Conservation (phyloP, 2,797 vertebrate species). For the Microctenopoma lineatum region DNA sequence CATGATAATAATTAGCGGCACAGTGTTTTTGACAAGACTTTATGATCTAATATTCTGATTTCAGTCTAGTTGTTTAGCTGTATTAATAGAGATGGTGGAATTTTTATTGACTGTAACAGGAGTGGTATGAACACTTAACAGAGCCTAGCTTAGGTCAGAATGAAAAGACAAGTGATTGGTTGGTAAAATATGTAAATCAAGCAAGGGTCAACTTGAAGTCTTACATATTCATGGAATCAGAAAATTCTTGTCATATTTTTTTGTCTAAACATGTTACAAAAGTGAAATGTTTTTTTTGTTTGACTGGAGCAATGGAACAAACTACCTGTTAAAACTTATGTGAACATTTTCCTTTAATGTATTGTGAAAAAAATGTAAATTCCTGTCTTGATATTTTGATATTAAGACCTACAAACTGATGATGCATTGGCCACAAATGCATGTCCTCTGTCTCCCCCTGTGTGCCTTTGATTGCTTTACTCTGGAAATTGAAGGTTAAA, state of each 20-base stretch:
- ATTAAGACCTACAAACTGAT: background rate
- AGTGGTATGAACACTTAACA: background rate
- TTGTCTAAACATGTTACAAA: background rate
- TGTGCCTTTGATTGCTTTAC: conserved; percentile 16
- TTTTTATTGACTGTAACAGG: conserved; percentile 3
- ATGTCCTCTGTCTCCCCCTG: conserved; percentile 43
- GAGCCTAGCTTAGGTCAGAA: background rate
- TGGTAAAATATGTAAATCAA: conserved; percentile 7
- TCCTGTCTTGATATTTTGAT: too few relatives aligned
- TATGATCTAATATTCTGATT: conserved; percentile 34
- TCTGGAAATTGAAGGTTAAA: background rate
- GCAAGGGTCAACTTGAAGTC: background rate
- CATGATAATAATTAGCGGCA: conserved; percentile 21
- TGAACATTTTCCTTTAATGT: too few relatives aligned
- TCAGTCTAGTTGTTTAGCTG: conserved; percentile 3
- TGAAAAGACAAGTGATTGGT: background rate
- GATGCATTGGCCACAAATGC: background rate
- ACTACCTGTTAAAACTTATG: too few relatives aligned
- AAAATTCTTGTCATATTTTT: conserved; percentile 2
- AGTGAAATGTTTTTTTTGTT: too few relatives aligned
- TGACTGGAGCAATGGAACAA: too few relatives aligned
- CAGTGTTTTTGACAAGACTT: conserved; percentile 9
- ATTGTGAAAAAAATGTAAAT: too few relatives aligned
- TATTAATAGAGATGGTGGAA: conserved; percentile 19
- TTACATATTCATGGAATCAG: background rate